A percentile compares a stretch with the other conserved stretches of the same genome.
phyloP scores from a whole-genome alignment of 2,888 invertebrate species.

The Reticulitermes lucifugus region DNA sequence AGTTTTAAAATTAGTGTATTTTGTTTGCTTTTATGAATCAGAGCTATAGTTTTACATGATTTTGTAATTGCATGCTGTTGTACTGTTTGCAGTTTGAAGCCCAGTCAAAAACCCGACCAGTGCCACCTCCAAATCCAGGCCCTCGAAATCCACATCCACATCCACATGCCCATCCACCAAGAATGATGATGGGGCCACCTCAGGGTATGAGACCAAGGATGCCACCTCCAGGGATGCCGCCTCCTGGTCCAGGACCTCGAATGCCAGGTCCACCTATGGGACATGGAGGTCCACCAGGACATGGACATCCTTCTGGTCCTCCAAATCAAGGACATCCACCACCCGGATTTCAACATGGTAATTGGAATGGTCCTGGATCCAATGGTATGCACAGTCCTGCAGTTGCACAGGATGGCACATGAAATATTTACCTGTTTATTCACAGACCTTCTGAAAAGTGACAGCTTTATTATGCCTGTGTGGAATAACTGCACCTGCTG shows the following conservation, averaged over 20 bases:
- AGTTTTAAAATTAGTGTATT: not conserved
- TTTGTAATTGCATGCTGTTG: not conserved
- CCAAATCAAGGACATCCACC: conserved; percentile 68
- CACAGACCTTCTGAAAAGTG: no score
- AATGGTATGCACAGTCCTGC: conserved; percentile 60
- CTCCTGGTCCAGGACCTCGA: conserved; percentile 69
- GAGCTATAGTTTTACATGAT: not conserved
- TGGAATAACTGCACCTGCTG: no score
- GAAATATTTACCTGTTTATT: no score
- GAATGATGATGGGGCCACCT: conserved; percentile 71
- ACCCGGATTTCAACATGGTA: conserved; percentile 71
- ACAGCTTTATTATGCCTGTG: no score
- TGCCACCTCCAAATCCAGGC: conserved; percentile 78
- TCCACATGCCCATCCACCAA: conserved; percentile 64
- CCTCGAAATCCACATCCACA: conserved; percentile 71
- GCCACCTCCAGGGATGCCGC: conserved; percentile 69
- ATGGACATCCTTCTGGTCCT: conserved; percentile 69
- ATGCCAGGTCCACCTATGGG: conserved; percentile 67
- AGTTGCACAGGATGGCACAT: not conserved
- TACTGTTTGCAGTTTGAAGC: conserved; percentile 80
- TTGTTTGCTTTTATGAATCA: not conserved
- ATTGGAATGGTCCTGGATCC: conserved; percentile 70
- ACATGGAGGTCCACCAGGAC: conserved; percentile 65
- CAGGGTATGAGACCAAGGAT: conserved; percentile 67
- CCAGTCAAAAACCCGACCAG: conserved; percentile 89